Evolutionary conservation across 2,797 vertebrate genomes (phyloP).

Genomic region (Stomatorhinus walkeri): DNA sequence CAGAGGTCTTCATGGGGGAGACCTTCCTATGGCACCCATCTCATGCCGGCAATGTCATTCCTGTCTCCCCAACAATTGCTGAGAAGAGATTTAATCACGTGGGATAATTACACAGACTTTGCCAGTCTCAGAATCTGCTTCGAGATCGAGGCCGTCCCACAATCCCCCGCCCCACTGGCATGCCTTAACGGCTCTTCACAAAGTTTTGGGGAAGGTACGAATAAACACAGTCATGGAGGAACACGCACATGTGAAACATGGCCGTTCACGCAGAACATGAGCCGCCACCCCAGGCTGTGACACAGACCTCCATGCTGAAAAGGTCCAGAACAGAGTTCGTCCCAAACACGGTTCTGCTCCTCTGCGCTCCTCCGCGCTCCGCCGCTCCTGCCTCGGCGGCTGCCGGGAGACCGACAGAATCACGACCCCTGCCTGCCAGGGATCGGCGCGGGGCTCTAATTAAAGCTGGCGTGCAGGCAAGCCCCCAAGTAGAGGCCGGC

Average conservation of each 20-base stretch:
- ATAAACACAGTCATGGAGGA: neutral
- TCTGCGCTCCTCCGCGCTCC: neutral
- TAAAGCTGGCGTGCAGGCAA: constrained; percentile 64
- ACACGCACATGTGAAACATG: neutral
- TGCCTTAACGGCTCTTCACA: neutral
- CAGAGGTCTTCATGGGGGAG: neutral
- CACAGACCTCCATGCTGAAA: neutral
- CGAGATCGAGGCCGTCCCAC: neutral
- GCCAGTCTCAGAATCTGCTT: neutral
- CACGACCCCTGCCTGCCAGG: constrained; percentile 49
- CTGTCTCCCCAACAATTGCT: neutral
- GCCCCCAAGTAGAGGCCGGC: constrained; percentile 50
- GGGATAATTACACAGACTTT: neutral
- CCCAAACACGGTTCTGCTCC: too few relatives aligned
- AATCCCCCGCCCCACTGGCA: neutral
- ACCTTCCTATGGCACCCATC: neutral
- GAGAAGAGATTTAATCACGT: neutral
- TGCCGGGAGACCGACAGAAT: constrained; percentile 50
- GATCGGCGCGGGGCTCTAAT: constrained; percentile 56
- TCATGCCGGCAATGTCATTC: neutral
- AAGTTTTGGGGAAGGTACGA: neutral
- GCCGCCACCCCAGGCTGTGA: neutral
- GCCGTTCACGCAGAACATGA: neutral
- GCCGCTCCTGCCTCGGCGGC: neutral
- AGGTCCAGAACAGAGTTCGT: neutral